Percentiles rank a stretch among this genome's conserved stretches.
These are phyloP conservation scores for Danionella dracula DNA, from an alignment of 2,797 vertebrate genomes.

Conservation along the genomic window DNA sequence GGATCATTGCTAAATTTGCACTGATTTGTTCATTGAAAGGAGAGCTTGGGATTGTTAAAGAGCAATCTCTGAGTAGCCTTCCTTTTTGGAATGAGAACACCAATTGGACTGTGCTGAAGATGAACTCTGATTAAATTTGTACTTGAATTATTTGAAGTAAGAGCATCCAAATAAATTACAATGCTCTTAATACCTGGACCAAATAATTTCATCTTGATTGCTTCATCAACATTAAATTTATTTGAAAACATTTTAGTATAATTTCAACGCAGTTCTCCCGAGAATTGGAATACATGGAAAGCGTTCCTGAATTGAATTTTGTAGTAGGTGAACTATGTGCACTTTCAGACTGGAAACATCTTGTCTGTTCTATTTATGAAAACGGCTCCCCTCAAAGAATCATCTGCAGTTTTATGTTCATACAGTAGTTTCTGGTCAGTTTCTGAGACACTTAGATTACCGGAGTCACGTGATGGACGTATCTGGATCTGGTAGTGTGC, in stretches of 20 bases:
- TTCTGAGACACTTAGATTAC: too few relatives aligned
- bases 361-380: too few relatives aligned
- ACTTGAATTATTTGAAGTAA: slow-evolving; percentile 30
- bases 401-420: too few relatives aligned
- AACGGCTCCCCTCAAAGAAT: too few relatives aligned
- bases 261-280: slow-evolving; percentile 14
- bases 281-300: background rate
- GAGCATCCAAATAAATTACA: background rate
- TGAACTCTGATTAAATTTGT: slow-evolving; percentile 21
- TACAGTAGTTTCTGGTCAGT: too few relatives aligned
- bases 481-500: too few relatives aligned
- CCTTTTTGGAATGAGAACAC: slow-evolving; percentile 7
- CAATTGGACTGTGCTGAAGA: background rate
- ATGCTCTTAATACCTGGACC: slow-evolving; percentile 21
- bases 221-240: slow-evolving; percentile 4
- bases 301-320: too few relatives aligned
- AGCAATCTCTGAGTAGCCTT: slow-evolving; percentile 15
- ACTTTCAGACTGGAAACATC: too few relatives aligned
- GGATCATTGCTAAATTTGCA: background rate
- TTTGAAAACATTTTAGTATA: slow-evolving; percentile 13
- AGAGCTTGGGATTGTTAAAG: slow-evolving; percentile 5
- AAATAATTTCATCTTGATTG: background rate
- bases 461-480: too few relatives aligned
- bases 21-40: background rate
- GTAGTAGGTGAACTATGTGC: too few relatives aligned